Base-by-base conservation (phyloP, 2,888 invertebrate species). In the Celastrina argiolus region DNA sequence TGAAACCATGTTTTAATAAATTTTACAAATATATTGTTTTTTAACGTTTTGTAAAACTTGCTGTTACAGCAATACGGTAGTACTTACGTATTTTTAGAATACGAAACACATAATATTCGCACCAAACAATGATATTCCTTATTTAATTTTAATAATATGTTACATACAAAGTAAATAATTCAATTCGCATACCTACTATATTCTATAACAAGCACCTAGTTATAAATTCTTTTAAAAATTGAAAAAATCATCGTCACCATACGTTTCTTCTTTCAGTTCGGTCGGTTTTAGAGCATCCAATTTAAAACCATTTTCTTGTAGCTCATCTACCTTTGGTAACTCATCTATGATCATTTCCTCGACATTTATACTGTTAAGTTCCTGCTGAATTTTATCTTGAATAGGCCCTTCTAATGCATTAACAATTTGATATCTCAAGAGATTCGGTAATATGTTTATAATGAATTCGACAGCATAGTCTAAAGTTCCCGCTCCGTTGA, bases 391-490 rank as follows among this genome's bases (percentile, higher is more conserved):
- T 69, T 94, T 93, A 73, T 94, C 92, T 78, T 93, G 95, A 2
- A 97, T 83, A 0, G 97, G 96, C 42, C 94, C 94, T 84, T 97
- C 97, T 45, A 97, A 80, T 0, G 96, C 96, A 77, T 96, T 96
- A 94, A 97, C 95, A 69, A 97, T 96, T 85, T 97, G 97, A 79
- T 96, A 96, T 66, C 97, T 93, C 69, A 98, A 86, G 59, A 97
- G 86, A 91, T 98, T 97, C 0, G 97, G 97, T 64, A 97, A 77
- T 61, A 97, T 91, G 81, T 97, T 98, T 0, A 97, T 93, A 4
- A 92, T 92, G 68, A 96, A 94, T 84, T 98, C 97, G 69, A 97
- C 88, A 0, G 95, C 78, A 77, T 97, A 97, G 84, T 98, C 97
- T 16, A 96, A 71, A 0, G 96, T 96, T n/a, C 97, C 97, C 0